A percentile compares a stretch with the other conserved stretches of the same genome.
phyloP scores from a whole-genome alignment of 2,888 invertebrate genomes.

The Hybos culiciformis region DNA sequence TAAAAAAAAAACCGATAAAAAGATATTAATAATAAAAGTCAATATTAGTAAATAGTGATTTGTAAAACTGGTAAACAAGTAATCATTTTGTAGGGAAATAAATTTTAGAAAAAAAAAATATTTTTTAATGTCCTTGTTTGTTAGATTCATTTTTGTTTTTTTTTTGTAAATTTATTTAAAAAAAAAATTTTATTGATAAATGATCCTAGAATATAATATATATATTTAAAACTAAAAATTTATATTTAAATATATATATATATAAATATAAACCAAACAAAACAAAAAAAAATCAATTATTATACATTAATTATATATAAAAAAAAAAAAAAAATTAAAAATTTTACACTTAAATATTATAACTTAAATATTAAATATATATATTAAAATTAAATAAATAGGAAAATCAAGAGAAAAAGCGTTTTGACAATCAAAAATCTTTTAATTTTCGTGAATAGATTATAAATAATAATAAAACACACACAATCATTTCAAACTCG shows the following conservation, averaged over 20 bases:
- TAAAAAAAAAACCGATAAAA: not conserved
- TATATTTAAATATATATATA: not conserved
- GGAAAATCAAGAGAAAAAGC: slow-evolving; percentile 25
- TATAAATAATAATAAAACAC: not conserved
- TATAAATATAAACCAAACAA: not conserved
- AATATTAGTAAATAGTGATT: too few relatives aligned
- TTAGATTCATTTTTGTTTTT: too few relatives aligned
- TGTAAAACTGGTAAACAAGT: too few relatives aligned
- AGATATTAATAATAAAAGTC: too few relatives aligned
- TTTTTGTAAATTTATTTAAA: too few relatives aligned
- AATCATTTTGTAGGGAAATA: too few relatives aligned
- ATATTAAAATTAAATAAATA: too few relatives aligned
- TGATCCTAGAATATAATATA: slow-evolving; percentile 3
- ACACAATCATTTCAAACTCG: too few relatives aligned
- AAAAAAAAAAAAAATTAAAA: not conserved
- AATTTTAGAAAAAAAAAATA: too few relatives aligned
- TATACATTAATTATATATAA: not conserved
- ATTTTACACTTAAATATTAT: not conserved
- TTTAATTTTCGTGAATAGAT: not conserved
- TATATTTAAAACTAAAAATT: slow-evolving; percentile 2
- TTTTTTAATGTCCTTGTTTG: too few relatives aligned
- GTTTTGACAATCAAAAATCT: slow-evolving; percentile 37
- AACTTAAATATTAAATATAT: not conserved
- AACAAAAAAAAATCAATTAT: not conserved
- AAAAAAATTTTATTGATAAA: slow-evolving; percentile 14